Evolutionary conservation across 2,797 vertebrate species (phyloP).

Genomic region (Sebastes hubbsi): DNA sequence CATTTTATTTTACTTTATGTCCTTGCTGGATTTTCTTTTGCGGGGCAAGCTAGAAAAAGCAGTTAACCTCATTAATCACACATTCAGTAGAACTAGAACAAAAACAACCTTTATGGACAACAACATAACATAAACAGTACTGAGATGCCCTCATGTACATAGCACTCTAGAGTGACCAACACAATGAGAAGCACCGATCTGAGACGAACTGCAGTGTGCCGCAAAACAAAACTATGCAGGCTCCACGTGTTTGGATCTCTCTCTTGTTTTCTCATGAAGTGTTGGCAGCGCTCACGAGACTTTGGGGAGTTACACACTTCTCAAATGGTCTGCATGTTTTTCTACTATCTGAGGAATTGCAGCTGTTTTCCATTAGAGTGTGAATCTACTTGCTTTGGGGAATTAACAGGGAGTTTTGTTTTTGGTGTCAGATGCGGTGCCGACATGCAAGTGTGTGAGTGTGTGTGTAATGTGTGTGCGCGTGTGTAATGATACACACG

Average conservation of each 20-base stretch:
- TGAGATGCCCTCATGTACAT: neutral
- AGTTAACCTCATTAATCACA: constrained; percentile 9
- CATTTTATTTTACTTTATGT: neutral
- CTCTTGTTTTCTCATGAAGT: constrained; percentile 1
- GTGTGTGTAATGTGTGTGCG: neutral
- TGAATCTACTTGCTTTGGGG: constrained; percentile 17
- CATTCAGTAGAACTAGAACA: constrained; percentile 19
- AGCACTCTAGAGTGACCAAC: neutral
- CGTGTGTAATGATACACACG: neutral
- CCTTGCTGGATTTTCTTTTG: neutral
- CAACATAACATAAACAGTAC: neutral
- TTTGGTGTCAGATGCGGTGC: neutral
- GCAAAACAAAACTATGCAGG: constrained; percentile 4
- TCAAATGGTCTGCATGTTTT: constrained; percentile 12
- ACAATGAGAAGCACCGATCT: constrained; percentile 35
- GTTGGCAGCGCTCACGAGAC: constrained; percentile 21
- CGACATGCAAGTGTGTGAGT: neutral
- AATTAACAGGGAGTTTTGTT: constrained; percentile 18
- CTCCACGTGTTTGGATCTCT: neutral
- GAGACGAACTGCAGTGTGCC: constrained; percentile 1
- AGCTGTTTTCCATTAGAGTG: constrained; percentile 40
- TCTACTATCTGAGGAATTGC: constrained; percentile 12
- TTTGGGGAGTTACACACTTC: constrained; percentile 24
- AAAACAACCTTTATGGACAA: constrained; percentile 7
- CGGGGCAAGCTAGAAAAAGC: neutral